Percentiles rank a stretch among this genome's conserved stretches.
Evolutionary conservation across 2,113 vertebrate genomes (phyloP).

Genomic region (Uria lomvia): DNA sequence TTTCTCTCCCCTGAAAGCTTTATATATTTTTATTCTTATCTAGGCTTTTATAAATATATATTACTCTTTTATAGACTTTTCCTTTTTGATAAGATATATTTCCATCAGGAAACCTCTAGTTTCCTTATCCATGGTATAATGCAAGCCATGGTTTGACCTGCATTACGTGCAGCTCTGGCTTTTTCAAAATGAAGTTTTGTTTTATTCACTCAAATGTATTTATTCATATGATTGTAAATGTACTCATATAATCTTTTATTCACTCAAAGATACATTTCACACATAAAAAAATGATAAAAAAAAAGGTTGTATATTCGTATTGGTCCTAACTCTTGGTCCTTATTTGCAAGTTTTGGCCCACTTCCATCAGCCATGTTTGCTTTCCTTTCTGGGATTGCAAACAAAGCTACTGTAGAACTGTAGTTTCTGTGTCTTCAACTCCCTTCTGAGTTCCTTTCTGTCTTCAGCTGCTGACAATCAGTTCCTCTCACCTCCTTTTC

Average conservation of each 20-base stretch:
- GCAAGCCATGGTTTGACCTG: neutral
- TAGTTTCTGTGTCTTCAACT: neutral
- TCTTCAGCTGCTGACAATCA: neutral
- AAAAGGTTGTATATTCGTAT: neutral
- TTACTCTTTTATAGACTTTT: neutral
- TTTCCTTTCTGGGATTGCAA: neutral
- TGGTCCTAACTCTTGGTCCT: neutral
- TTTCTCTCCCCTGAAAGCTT: neutral
- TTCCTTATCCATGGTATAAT: neutral
- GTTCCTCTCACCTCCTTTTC: neutral
- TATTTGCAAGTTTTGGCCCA: neutral
- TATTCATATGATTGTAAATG: neutral
- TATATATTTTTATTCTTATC: neutral
- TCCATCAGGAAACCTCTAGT: neutral
- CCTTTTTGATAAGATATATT: neutral
- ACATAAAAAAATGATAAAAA: rapidly evolving
- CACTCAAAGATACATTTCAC: neutral
- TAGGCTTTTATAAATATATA: neutral
- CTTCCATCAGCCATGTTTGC: neutral
- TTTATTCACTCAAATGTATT: neutral
- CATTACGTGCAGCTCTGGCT: neutral
- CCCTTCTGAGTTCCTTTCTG: neutral
- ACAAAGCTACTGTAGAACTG: neutral
- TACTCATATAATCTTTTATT: neutral
- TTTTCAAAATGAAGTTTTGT: neutral